Percentiles rank a stretch among this genome's conserved stretches.
These are phyloP conservation scores for human (Homo sapiens) DNA, from an alignment of 2,113 vertebrate genomes.

Conservation along the genomic window GRCh38 chr6:24691501-24692000, in stretches of 20 bases:
- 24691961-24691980: neutral
- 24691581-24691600: neutral
- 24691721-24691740: neutral
- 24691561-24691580: neutral
- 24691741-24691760: neutral
- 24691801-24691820: neutral
- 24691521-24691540: neutral
- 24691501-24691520: neutral
- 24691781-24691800: neutral
- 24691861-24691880: neutral
- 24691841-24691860: neutral
- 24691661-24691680: neutral
- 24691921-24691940: neutral
- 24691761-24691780: neutral
- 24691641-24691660: neutral
- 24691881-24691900: neutral
- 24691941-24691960: neutral
- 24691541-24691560: neutral
- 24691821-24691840: neutral
- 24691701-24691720: neutral
- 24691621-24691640: neutral
- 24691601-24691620: neutral
- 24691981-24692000: neutral
- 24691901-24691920: neutral
- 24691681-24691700: neutral